Evolutionary conservation across 2,113 vertebrate genomes (phyloP).

Genomic region (Stigmatopora argus): DNA sequence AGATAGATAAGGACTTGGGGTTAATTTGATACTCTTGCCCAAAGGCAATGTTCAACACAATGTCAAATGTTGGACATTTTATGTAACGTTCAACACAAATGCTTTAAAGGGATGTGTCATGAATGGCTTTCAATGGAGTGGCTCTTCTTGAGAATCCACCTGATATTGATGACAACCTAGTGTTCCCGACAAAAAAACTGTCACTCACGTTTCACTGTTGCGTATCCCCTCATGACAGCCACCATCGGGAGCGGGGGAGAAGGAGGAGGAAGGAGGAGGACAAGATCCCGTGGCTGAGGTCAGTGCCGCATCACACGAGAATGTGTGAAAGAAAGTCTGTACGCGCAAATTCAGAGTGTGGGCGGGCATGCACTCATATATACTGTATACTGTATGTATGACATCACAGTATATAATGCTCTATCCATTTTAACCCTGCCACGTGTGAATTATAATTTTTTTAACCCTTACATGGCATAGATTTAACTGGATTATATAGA

Average conservation of each 20-base stretch:
- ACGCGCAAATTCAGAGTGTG: constrained; percentile 16
- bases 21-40: not conserved
- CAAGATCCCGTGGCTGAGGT: constrained; percentile 37
- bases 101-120: not conserved
- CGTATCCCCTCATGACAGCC: constrained; percentile 35
- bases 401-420: not conserved
- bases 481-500: too few species aligned
- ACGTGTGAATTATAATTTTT: too few species aligned
- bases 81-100: not conserved
- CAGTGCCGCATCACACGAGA: constrained; percentile 33
- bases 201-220: constrained; percentile 28
- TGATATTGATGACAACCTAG: constrained; percentile 29
- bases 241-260: constrained; percentile 5
- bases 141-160: constrained; percentile 23
- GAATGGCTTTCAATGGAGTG: constrained; percentile 8
- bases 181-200: constrained; percentile 26
- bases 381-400: not conserved
- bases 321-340: constrained; percentile 37
- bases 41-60: not conserved
- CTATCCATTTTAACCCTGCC: too few species aligned
- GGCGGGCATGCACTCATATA: not conserved
- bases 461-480: too few species aligned
- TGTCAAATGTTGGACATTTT: not conserved
- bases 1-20: too few species aligned
- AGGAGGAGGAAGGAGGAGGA: constrained; percentile 1